Conservation (phyloP, 2,888 invertebrate species). For the Calliphora vomitoria region DNA sequence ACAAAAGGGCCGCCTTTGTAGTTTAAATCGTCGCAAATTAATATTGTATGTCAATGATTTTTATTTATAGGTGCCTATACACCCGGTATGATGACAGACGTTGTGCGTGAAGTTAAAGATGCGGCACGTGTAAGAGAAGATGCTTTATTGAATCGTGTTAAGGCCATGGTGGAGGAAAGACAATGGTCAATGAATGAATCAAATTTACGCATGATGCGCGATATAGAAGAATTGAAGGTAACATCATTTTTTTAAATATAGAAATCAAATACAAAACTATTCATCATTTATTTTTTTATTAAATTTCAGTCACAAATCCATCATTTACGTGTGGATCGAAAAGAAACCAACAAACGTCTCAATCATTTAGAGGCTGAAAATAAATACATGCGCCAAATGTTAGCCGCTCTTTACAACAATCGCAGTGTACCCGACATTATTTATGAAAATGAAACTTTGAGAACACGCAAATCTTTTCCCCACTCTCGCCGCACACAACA, state of each 20-base stretch:
- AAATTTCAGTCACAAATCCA: conserved; percentile 87
- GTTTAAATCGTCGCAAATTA: neutral
- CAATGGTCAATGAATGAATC: conserved; percentile 84
- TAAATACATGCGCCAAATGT: conserved; percentile 84
- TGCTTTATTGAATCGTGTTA: conserved; percentile 86
- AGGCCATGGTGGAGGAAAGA: conserved; percentile 84
- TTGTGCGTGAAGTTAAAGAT: conserved; percentile 90
- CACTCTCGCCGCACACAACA: conserved; percentile 79
- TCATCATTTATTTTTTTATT: conserved; percentile 7
- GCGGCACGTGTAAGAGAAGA: conserved; percentile 90
- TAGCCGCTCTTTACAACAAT: conserved; percentile 81
- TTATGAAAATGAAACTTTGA: conserved; percentile 82
- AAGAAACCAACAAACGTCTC: conserved; percentile 88
- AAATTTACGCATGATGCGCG: conserved; percentile 83
- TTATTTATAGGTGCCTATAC: conserved; percentile 85
- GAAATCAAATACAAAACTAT: neutral
- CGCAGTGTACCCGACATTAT: conserved; percentile 79
- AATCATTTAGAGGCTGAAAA: conserved; percentile 89
- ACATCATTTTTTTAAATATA: conserved; percentile 22
- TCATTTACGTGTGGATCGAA: conserved; percentile 87
- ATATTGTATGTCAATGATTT: conserved; percentile 2
- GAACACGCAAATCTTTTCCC: conserved; percentile 79
- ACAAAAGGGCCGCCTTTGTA: neutral
- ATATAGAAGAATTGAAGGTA: conserved; percentile 84
- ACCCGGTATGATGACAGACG: conserved; percentile 90